A percentile compares a stretch with the other conserved stretches of the same genome.
Conservation (phyloP, 2,113 vertebrate species). For the Dunckerocampus dactyliophorus region DNA sequence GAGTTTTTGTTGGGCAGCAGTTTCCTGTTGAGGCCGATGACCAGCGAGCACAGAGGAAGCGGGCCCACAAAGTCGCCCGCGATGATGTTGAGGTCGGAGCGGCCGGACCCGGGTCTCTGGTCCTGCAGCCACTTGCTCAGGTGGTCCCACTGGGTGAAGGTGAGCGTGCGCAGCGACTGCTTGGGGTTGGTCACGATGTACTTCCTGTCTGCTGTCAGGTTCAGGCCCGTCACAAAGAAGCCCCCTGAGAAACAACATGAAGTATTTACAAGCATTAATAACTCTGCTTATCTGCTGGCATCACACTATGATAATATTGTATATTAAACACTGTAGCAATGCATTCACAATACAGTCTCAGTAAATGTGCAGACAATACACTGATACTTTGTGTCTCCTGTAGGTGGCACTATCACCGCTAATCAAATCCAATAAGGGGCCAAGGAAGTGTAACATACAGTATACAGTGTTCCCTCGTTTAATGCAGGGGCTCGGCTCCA, state of each 20-base stretch:
- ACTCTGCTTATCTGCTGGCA: background rate
- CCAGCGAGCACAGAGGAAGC: conserved; percentile 71
- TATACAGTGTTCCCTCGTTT: no score
- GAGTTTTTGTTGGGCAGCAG: conserved; percentile 39
- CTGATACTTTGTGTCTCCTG: no score
- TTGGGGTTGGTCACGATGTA: conserved; percentile 72
- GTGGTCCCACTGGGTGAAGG: conserved; percentile 67
- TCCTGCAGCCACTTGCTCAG: conserved; percentile 76
- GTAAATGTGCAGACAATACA: no score
- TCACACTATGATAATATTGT: background rate
- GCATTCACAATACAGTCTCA: no score
- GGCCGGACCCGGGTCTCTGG: conserved; percentile 76
- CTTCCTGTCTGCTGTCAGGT: conserved; percentile 78
- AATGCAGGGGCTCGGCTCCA: no score
- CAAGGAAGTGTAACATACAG: no score
- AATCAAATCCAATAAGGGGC: no score
- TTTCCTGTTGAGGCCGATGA: conserved; percentile 81
- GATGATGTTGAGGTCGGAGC: conserved; percentile 80
- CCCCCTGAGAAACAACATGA: conserved; percentile 60
- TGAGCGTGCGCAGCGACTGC: conserved; percentile 75
- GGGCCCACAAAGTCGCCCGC: conserved; percentile 85
- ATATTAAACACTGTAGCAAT: no score
- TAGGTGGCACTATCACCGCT: no score
- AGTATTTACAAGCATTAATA: background rate
- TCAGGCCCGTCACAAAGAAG: conserved; percentile 85